Evolutionary conservation across 2,113 vertebrate genomes (phyloP), one percentile per base, ranked within the genome.

Genomic region (Raphicerus campestris): DNA sequence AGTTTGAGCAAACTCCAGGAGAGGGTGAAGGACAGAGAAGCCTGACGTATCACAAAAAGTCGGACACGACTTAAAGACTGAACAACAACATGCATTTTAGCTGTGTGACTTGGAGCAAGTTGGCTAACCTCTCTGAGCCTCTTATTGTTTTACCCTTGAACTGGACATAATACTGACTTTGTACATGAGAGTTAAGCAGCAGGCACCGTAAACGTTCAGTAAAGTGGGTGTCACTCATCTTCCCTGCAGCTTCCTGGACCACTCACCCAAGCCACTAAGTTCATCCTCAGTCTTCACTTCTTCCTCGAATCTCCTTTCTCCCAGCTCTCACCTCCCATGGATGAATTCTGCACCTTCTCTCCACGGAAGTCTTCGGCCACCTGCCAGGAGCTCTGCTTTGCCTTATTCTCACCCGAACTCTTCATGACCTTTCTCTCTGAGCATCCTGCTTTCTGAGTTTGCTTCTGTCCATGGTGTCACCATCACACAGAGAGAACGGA

Each of bases 391-490:
- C 6, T n/a, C 61, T n/a, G 13, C 35, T 53, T 49, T 13, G 53
- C 11, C 35, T 35, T 45, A 14, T 61, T 89, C 55, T 82, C 24
- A 28, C 45, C 73, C 9, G 53, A 49, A 45, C 24, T 61, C 35
- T 10, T 70, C 8, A 6, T 2, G 19, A 4, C 51, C 73, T 32
- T 61, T 81, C n/a, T 35, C 30, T 47, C 56, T 51, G 8, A 32
- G 49, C 4, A 8, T 9, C 15, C 35, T 24, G 22, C 17, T 47
- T 14, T 0, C 20, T 35, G 14, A 75, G 26, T 32, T 73, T 2
- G 0, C 11, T 30, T 6, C 0, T 5, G 2, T 58, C 89, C 14
- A 4, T 2, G 7, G n/a, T 24, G 24, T 56, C 22, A 5, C 0
- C 30, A 51, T 93, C 63, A 7, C 1, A 3, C 42, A 63, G 66